Evolutionary conservation across 2,888 invertebrate genomes (phyloP), one percentile per base, ranked within the genome.

Genomic region (Drosophila parthenogenetica): DNA sequence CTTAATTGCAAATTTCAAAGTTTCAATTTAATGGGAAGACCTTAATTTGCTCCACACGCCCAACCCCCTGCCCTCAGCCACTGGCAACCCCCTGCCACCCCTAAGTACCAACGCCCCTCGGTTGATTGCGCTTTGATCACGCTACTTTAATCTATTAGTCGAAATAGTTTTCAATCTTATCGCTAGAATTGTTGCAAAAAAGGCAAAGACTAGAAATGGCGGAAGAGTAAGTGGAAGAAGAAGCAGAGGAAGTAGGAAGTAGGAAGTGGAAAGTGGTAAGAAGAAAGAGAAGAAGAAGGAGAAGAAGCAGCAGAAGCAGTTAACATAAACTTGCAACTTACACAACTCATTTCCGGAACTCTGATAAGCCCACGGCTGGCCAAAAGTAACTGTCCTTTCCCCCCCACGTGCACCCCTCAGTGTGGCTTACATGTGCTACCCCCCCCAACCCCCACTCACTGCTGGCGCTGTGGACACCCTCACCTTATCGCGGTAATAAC

Each of bases 401-500:
- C 29, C 19, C 22, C 7, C 32, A 17, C 25, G n/a, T n/a, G n/a
- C 14, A 35, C n/a, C 11, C 1, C 11, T 13, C 5, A 2, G 5
- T n/a, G 29, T 8, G 29, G 29, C 29, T 29, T 29, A 29, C 29
- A 29, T 29, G 29, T 29, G 29, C 29, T 29, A 29, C 29, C 29
- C 29, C 29, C 19, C 19, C 19, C 29, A 2, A 5, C 29, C 22
- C 32, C n/a, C 39, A 13, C 14, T 5, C 49, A 17, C 0, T 29
- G 45, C 58, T 46, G 66, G 42, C 10, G 39, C 45, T 55, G 58
- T 64, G 75, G 74, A 77, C 80, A 64, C 84, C 78, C 85, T 68
- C 83, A 83, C 89, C 83, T 83, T 83, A 83, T 83, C 83, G 87
- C 87, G 83, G 83, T 83, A 83, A 83, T 83, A 83, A 83, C 89